These are phyloP conservation scores for Neopelma chrysocephalum DNA, from an alignment of 2,797 vertebrate genomes.

Conservation along the genomic window DNA sequence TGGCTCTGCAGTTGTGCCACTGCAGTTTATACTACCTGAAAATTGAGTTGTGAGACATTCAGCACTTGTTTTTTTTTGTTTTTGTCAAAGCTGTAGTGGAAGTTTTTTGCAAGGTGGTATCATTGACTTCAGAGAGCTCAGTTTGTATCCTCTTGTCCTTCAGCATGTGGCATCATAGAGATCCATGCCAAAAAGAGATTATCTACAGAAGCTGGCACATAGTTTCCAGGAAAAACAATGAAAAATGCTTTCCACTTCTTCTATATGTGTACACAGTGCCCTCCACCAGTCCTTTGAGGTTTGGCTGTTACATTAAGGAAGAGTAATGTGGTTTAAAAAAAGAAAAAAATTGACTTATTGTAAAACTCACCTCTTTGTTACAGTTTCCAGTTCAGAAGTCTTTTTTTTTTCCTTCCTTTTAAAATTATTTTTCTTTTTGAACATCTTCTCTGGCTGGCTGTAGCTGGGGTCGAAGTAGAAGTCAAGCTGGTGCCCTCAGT, in stretches of 20 bases:
- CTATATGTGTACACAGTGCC: not conserved
- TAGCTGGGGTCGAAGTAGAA: not conserved
- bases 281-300: slow-evolving; percentile 28
- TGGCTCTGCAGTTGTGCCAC: not conserved
- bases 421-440: not conserved
- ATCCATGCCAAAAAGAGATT: not conserved
- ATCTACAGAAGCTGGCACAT: not conserved
- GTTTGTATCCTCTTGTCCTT: slow-evolving; percentile 3
- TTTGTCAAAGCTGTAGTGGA: not conserved
- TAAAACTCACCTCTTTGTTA: not conserved
- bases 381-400: not conserved
- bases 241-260: slow-evolving; percentile 2
- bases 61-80: not conserved
- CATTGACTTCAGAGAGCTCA: not conserved
- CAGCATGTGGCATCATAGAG: not conserved
- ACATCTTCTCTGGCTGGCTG: not conserved
- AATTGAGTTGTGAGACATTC: not conserved
- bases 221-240: slow-evolving; percentile 23
- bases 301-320: slow-evolving; percentile 17
- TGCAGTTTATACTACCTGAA: not conserved
- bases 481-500: not conserved
- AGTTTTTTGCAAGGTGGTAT: not conserved
- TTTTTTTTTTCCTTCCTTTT: not conserved
- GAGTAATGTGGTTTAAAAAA: not conserved
- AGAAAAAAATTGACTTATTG: not conserved